These are phyloP conservation scores for Myrmophylax atrothorax DNA, from an alignment of 2,113 vertebrate species.

Conservation along the genomic window DNA sequence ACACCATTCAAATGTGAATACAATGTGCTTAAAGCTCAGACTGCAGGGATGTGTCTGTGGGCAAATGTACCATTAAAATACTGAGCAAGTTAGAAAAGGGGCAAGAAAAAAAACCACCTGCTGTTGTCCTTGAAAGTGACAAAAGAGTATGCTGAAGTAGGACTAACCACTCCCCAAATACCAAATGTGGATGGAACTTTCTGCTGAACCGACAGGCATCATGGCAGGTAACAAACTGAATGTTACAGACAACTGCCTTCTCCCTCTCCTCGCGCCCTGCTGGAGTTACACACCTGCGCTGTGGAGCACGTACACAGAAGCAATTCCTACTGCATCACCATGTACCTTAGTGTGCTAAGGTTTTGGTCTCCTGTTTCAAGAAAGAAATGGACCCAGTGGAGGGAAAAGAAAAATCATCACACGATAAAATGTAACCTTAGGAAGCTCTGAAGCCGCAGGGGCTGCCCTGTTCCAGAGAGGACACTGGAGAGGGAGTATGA, in stretches of 20 bases:
- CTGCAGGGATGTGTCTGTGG: not conserved
- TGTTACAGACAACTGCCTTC: not conserved
- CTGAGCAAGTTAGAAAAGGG: not conserved
- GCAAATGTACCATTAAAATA: not conserved
- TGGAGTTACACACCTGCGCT: too few relatives aligned
- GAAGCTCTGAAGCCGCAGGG: not conserved
- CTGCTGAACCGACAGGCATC: not conserved
- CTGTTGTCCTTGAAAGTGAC: not conserved
- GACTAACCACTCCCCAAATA: not conserved
- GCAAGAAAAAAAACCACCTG: rapidly evolving
- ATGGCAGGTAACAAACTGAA: not conserved
- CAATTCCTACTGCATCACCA: not conserved
- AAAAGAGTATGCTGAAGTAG: not conserved
- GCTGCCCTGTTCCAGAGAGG: not conserved
- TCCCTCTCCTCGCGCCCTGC: not conserved
- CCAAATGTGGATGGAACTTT: rapidly evolving
- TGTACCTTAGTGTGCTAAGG: not conserved
- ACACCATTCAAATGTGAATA: not conserved
- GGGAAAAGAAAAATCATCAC: not conserved
- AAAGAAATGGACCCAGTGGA: not conserved
- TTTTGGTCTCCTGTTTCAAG: not conserved
- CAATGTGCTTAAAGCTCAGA: not conserved
- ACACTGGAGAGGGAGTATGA: not conserved
- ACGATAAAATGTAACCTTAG: not conserved
- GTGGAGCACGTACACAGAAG: not conserved